Evolutionary conservation across 2,797 vertebrate genomes (phyloP).

Genomic region (Anguilla anguilla): DNA sequence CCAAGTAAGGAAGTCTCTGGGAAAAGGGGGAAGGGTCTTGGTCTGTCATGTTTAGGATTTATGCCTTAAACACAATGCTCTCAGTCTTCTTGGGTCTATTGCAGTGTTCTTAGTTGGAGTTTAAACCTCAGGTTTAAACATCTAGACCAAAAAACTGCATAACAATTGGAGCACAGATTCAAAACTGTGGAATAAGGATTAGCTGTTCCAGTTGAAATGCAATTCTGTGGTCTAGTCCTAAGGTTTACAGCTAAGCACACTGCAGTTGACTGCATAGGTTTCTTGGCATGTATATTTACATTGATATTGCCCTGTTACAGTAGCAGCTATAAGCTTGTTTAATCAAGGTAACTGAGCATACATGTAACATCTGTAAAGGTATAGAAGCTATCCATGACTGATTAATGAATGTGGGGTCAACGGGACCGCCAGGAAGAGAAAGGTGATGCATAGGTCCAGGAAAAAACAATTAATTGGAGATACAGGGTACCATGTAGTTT

Average conservation of each 20-base stretch:
- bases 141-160: too few relatives aligned
- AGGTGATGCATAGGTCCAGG: background rate
- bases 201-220: too few relatives aligned
- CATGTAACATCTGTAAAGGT: background rate
- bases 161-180: too few relatives aligned
- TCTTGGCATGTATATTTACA: background rate
- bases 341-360: background rate
- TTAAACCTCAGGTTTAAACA: too few relatives aligned
- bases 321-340: background rate
- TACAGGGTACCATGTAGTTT: background rate
- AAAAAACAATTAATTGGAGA: background rate
- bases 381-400: background rate
- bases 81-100: too few relatives aligned
- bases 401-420: background rate
- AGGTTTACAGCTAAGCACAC: too few relatives aligned
- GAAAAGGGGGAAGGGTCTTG: background rate
- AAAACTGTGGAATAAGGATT: too few relatives aligned
- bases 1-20: background rate
- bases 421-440: background rate
- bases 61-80: background rate
- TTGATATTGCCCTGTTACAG: background rate
- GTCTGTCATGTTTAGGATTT: background rate
- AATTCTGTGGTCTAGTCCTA: too few relatives aligned
- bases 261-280: background rate
- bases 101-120: too few relatives aligned